Evolutionary conservation across 2,888 invertebrate genomes (phyloP).

Genomic region (Achlya flavicornis): DNA sequence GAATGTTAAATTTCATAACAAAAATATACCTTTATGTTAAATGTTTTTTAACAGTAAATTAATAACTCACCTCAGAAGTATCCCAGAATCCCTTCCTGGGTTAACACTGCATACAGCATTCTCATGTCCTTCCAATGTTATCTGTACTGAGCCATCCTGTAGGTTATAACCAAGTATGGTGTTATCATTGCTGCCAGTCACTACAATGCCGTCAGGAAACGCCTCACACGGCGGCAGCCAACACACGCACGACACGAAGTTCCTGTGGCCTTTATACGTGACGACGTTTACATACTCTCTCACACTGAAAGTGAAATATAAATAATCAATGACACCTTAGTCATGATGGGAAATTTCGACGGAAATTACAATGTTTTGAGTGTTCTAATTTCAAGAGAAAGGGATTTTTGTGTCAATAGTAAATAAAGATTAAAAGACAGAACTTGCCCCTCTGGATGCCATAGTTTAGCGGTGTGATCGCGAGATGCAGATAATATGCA

Average conservation of each 20-base stretch:
- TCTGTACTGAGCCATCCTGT: slow-evolving; percentile 86
- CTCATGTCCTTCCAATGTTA: slow-evolving; percentile 90
- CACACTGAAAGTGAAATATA: slow-evolving; percentile 62
- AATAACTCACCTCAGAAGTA: slow-evolving; percentile 65
- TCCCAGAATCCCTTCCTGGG: slow-evolving; percentile 69
- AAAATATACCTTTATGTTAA: too few relatives aligned
- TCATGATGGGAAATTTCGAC: slow-evolving; percentile 8
- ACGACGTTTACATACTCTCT: slow-evolving; percentile 86
- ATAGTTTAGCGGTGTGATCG: slow-evolving; percentile 93
- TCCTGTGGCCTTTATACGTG: slow-evolving; percentile 91
- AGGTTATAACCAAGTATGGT: slow-evolving; percentile 91
- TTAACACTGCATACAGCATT: slow-evolving; percentile 86
- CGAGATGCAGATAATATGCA: slow-evolving; percentile 94
- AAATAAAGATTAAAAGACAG: slow-evolving; percentile 15
- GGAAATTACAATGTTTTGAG: neutral
- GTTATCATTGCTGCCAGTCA: slow-evolving; percentile 95
- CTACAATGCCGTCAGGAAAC: slow-evolving; percentile 90
- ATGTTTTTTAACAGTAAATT: neutral
- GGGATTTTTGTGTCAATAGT: neutral
- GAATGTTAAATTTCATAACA: too few relatives aligned
- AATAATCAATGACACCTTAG: neutral
- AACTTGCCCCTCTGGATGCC: slow-evolving; percentile 90
- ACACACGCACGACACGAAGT: slow-evolving; percentile 93
- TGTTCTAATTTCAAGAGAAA: neutral
- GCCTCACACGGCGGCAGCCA: slow-evolving; percentile 88